Evolutionary conservation across 2,888 invertebrate species (phyloP).

Genomic region (Timema podura): DNA sequence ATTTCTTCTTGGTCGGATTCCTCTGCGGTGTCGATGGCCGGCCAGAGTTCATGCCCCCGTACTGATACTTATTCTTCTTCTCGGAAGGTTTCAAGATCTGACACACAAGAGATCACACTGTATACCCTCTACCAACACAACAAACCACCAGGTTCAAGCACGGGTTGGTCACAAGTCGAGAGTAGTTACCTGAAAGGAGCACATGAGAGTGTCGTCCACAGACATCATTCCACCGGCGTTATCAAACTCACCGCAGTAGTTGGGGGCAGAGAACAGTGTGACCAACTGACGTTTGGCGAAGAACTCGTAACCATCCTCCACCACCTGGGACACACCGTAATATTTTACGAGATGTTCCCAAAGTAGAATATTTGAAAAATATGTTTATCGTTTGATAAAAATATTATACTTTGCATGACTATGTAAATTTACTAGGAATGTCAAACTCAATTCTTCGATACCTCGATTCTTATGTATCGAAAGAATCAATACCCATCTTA

Average conservation of each 20-base stretch:
- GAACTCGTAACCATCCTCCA: constrained; percentile 99
- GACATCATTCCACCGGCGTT: constrained; percentile 99
- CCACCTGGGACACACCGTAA: constrained; percentile 56
- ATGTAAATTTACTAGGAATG: too few relatives aligned
- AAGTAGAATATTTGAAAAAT: too few relatives aligned
- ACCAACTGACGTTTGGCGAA: constrained; percentile 98
- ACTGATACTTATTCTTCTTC: constrained; percentile 99
- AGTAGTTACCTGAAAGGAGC: constrained; percentile 88
- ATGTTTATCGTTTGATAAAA: too few relatives aligned
- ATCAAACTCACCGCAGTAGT: constrained; percentile 97
- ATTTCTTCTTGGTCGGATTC: constrained; percentile 61
- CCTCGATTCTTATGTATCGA: too few relatives aligned
- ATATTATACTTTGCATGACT: too few relatives aligned
- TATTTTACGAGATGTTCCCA: too few relatives aligned
- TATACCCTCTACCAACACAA: background rate
- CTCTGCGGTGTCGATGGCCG: constrained; percentile 82
- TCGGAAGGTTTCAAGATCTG: constrained; percentile 99
- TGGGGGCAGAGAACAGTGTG: constrained; percentile 97
- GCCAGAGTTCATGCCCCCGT: constrained; percentile 81
- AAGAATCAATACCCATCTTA: too few relatives aligned
- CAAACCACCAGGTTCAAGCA: background rate
- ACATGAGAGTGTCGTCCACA: constrained; percentile 98
- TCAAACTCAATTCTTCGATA: too few relatives aligned
- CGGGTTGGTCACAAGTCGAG: too few relatives aligned
- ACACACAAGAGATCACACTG: constrained; percentile 32